Base-by-base conservation (phyloP, 2,888 invertebrate species). In the Hydrotaea cyrtoneurina region DNA sequence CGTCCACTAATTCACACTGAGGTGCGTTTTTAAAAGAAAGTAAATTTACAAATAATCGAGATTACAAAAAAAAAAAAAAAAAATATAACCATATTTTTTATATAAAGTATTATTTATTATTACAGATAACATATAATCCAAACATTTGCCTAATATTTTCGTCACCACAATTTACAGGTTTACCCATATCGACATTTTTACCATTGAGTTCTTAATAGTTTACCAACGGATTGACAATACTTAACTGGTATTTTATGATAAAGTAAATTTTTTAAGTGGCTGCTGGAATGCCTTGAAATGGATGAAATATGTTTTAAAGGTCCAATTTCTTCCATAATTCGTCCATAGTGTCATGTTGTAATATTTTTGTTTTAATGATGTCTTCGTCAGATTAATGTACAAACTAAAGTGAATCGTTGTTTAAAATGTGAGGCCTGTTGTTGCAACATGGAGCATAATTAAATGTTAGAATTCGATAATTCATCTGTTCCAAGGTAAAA, bases 361-460 rank as follows among this genome's bases (percentile, higher is more conserved):
- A 74, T 23, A 74, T 31, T 75, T 75, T 7, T 39, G 75, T 59
- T 75, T 59, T 21, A 75, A 53, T 21, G 53, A 26, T 21, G 39
- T 26, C 23, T 39, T 19, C 4, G 59, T 17, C 7, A 75, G 21
- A 43, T 75, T 59, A 15, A 75, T 31, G 53, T 74, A 74, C 43
- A 53, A 43, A 43, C 13, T 43, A 19, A 31, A 80, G 75, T 11
- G 66, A 19, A 19, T 75, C 69, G 7, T n/a, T 36, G 39, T 64
- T 76, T 50, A 81, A 55, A 15, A 75, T 39, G 19, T 57, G 71
- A 11, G 78, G 78, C 13, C 71, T 78, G 46, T 78, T 69, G 39
- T 69, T 76, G 15, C 59, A 62, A 59, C 39, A 1, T 21, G 66
- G 50, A 5, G 75, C 80, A 43, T 62, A 80, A 57, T 80, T 80